Evolutionary conservation across 2,113 vertebrate genomes (phyloP), one percentile per base, ranked within the genome.

Genomic region (Sardina pilchardus): DNA sequence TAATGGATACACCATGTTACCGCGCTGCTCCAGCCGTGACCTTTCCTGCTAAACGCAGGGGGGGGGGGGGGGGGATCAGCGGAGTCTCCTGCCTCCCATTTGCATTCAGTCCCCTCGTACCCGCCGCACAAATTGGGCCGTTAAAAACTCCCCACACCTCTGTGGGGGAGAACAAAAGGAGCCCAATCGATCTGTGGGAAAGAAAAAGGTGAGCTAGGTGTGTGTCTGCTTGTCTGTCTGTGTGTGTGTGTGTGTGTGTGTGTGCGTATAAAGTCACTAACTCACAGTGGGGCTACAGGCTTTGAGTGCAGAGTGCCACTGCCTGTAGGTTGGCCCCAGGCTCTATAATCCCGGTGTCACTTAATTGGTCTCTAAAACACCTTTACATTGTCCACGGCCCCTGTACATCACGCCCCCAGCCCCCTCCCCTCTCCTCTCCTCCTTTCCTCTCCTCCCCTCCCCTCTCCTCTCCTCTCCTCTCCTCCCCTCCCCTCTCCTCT

Each of bases 311-410:
- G 89, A 93, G 93, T 91, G 92, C 90, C 89, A 48, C 10, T 81
- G 92, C 94, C 93, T 92, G 90, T 89, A 92, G 94, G 92, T 91
- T 88, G 80, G 95, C 95, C 94, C 87, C 90, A 85, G 95, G 95
- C 94, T 90, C 90, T 88, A 84, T 92, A 92, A 95, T 92, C 92
- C 89, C 89, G 89, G 90, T 92, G 94, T 92, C 92, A 94, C 92
- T 95, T 94, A 96, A 95, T 94, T 94, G 94, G 95, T 91, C 93
- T 88, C 88, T 94, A 90, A 94, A 94, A 94, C 94, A 89, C 93
- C 90, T 94, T 94, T 94, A 93, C 91, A 91, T 93, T 89, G 90
- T 92, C 90, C 91, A 81, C 85, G 34, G 36, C 78, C 42, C 19
- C 19, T 47, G 63, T 71, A 71, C 63, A 34, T 34, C 63, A 71